Evolutionary conservation across 2,797 vertebrate species (phyloP).

Genomic region (Fistularia commersonii): DNA sequence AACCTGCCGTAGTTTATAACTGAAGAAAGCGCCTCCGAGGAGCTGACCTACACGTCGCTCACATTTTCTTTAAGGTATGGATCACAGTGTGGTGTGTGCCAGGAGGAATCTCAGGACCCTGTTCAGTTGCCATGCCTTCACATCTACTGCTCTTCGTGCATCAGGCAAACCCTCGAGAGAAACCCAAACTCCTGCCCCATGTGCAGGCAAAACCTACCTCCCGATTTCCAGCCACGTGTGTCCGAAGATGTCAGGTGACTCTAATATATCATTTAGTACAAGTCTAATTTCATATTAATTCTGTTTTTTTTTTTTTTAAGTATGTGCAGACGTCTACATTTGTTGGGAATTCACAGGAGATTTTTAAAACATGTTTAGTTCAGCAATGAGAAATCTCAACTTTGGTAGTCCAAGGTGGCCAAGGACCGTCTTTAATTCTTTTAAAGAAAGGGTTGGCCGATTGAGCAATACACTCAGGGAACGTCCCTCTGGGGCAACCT

Average conservation of each 20-base stretch:
- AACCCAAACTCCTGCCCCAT: conserved; percentile 15
- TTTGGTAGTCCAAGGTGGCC: too few relatives aligned
- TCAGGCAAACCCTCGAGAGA: conserved; percentile 5
- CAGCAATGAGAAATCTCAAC: too few relatives aligned
- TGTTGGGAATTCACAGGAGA: too few relatives aligned
- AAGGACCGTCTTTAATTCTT: too few relatives aligned
- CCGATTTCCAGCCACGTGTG: conserved; percentile 21
- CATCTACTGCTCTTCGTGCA: conserved; percentile 30
- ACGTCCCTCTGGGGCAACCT: too few relatives aligned
- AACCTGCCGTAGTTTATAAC: too few relatives aligned
- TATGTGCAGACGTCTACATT: too few relatives aligned
- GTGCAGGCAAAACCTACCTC: conserved; percentile 20
- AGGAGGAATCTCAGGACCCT: conserved; percentile 26
- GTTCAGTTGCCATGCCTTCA: conserved; percentile 34
- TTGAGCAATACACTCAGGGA: too few relatives aligned
- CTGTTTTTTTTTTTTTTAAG: too few relatives aligned
- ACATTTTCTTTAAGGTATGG: conserved; percentile 26
- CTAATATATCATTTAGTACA: not conserved
- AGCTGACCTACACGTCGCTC: not conserved
- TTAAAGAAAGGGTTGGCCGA: too few relatives aligned
- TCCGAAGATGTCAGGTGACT: conserved; percentile 32
- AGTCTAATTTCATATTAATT: not conserved
- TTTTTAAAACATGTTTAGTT: too few relatives aligned
- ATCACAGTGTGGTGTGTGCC: conserved; percentile 27
- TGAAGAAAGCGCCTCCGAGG: too few relatives aligned